Conservation (phyloP, 2,888 invertebrate species). For the Drosophila flavopinicola region DNA sequence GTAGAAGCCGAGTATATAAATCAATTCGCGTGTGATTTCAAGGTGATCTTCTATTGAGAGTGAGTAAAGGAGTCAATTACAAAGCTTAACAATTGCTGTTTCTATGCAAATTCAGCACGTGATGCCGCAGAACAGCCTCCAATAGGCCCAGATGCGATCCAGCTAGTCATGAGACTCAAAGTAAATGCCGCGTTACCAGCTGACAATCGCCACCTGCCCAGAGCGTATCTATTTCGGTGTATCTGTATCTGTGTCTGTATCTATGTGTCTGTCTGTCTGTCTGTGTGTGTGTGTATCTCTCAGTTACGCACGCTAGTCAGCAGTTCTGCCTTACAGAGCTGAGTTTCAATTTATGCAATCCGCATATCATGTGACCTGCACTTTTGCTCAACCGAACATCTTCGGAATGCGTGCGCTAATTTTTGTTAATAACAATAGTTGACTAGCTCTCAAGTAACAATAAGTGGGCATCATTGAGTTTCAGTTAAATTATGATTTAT, state of each 20-base stretch:
- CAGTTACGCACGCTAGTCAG: slow-evolving; percentile 56
- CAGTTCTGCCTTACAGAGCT: slow-evolving; percentile 55
- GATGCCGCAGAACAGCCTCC: slow-evolving; percentile 36
- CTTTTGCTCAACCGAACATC: slow-evolving; percentile 20
- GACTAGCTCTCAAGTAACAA: slow-evolving; percentile 18
- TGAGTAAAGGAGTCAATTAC: slow-evolving; percentile 9
- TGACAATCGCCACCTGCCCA: slow-evolving; percentile 31
- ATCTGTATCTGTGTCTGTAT: slow-evolving; percentile 31
- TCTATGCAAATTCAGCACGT: slow-evolving; percentile 45
- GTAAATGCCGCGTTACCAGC: slow-evolving; percentile 47
- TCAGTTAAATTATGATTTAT: slow-evolving; percentile 70
- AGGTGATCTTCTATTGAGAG: slow-evolving; percentile 58
- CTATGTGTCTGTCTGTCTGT: slow-evolving; percentile 30
- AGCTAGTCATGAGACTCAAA: slow-evolving; percentile 60
- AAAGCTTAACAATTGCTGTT: neutral
- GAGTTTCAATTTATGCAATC: slow-evolving; percentile 77
- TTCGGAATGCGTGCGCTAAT: slow-evolving; percentile 10
- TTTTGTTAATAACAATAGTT: slow-evolving; percentile 6
- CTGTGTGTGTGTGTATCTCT: slow-evolving; percentile 51
- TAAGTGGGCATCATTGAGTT: slow-evolving; percentile 45
- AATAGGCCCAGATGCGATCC: slow-evolving; percentile 17
- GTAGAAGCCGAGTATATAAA: too few species aligned
- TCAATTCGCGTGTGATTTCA: slow-evolving; percentile 49
- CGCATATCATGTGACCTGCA: slow-evolving; percentile 65
- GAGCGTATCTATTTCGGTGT: slow-evolving; percentile 33